Evolutionary conservation across 2,888 invertebrate species (phyloP).

Genomic region (Mechanitis messenoides): DNA sequence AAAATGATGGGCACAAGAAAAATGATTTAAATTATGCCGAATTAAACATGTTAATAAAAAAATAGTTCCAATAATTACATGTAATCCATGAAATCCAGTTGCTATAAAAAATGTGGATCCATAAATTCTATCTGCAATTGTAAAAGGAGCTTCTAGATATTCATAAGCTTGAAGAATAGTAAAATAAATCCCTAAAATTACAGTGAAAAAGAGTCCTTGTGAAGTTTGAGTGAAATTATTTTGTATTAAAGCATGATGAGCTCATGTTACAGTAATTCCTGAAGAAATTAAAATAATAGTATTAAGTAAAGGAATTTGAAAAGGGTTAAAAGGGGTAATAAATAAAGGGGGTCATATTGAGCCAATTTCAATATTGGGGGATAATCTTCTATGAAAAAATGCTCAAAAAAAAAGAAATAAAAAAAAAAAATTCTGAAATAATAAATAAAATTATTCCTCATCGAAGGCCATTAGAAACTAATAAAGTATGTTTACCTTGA

Average conservation of each 20-base stretch:
- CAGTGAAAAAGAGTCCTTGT: constrained; percentile 63
- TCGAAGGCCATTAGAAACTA: constrained; percentile 77
- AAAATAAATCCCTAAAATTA: constrained; percentile 76
- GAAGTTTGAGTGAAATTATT: constrained; percentile 55
- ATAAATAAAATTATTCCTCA: constrained; percentile 86
- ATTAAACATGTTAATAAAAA: constrained; percentile 50
- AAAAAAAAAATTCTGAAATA: constrained; percentile 81
- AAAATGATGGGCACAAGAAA: constrained; percentile 55
- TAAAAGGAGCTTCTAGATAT: constrained; percentile 78
- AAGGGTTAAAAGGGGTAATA: constrained; percentile 80
- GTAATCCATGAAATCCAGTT: constrained; percentile 85
- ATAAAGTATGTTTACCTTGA: constrained; percentile 79
- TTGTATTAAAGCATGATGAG: constrained; percentile 56
- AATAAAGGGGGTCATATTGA: constrained; percentile 79
- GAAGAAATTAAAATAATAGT: constrained; percentile 83
- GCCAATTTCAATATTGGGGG: constrained; percentile 60
- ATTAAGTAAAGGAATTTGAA: constrained; percentile 83
- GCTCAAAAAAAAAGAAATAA: constrained; percentile 77
- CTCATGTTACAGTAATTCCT: constrained; percentile 81
- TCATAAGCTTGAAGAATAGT: constrained; percentile 81
- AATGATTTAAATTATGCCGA: constrained; percentile 51
- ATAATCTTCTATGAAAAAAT: constrained; percentile 72
- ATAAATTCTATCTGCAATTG: constrained; percentile 37
- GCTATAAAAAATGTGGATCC: constrained; percentile 72
- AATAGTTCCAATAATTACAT: constrained; percentile 78